Conservation (phyloP, 2,888 invertebrate species). For the Andrena chrysosceles region DNA sequence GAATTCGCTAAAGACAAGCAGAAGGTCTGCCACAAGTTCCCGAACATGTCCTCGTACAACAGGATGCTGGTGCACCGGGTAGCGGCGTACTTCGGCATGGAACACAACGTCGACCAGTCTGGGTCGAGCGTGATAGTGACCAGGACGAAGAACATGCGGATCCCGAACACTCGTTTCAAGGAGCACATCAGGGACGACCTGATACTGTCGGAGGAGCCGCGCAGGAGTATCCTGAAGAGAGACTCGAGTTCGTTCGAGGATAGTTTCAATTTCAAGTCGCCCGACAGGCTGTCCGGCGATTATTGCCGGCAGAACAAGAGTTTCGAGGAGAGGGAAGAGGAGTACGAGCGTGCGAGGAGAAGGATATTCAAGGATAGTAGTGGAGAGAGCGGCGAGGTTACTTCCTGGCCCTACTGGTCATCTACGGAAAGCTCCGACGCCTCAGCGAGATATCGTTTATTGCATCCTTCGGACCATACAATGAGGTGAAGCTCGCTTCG, state of each 20-base stretch:
- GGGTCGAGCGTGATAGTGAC: constrained; percentile 94
- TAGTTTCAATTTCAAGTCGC: constrained; percentile 86
- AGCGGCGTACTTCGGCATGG: constrained; percentile 97
- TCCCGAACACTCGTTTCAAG: constrained; percentile 90
- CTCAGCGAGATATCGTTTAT: constrained; percentile 79
- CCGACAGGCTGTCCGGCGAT: constrained; percentile 88
- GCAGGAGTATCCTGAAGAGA: constrained; percentile 92
- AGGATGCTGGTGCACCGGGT: constrained; percentile 98
- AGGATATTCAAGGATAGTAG: constrained; percentile 91
- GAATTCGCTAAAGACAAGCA: constrained; percentile 91
- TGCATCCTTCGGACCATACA: constrained; percentile 81
- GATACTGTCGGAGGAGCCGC: constrained; percentile 89
- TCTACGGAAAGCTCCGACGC: constrained; percentile 82
- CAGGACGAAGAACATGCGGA: constrained; percentile 90
- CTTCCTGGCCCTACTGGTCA: constrained; percentile 83
- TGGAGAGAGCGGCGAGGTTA: constrained; percentile 79
- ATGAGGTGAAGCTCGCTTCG: constrained; percentile 72
- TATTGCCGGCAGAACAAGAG: constrained; percentile 92
- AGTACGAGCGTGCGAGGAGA: constrained; percentile 93
- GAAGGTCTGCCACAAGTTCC: constrained; percentile 90
- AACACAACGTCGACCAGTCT: constrained; percentile 95
- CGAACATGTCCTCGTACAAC: constrained; percentile 97
- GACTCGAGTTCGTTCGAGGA: constrained; percentile 94
- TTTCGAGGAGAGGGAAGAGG: constrained; percentile 96
- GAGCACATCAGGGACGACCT: constrained; percentile 89